Evolutionary conservation across 2,113 vertebrate species (phyloP).

Genomic region (Hypanus sabinus): DNA sequence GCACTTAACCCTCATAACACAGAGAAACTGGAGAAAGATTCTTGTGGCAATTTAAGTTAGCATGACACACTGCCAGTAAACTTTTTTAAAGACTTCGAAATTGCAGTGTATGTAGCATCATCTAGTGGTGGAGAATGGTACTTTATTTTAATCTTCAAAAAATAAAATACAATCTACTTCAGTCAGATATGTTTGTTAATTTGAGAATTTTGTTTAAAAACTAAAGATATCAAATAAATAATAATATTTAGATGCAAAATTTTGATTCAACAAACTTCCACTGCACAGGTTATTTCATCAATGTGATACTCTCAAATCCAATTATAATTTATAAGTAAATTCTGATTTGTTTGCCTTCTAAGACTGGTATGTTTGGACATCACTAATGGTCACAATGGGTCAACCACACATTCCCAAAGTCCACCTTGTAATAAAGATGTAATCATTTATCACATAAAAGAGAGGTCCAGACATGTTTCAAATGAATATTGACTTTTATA

Average conservation of each 20-base stretch:
- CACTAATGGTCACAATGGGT: not conserved
- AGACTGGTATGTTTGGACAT: not conserved
- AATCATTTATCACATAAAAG: slow-evolving; percentile 35
- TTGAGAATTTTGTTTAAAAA: not conserved
- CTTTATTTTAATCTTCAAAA: not conserved
- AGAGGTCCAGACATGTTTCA: slow-evolving; percentile 14
- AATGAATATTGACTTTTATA: not conserved
- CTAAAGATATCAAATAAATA: not conserved
- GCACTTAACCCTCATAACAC: not conserved
- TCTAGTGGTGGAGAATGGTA: slow-evolving; percentile 20
- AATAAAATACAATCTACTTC: not conserved
- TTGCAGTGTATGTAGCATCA: slow-evolving; percentile 24
- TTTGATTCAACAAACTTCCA: slow-evolving; percentile 14
- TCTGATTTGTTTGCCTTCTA: not conserved
- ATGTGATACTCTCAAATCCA: not conserved
- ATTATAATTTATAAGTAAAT: not conserved
- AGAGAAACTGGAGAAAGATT: not conserved
- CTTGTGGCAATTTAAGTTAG: not conserved
- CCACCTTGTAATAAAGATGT: slow-evolving; percentile 7
- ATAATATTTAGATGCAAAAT: not conserved
- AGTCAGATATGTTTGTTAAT: not conserved
- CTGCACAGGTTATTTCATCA: not conserved
- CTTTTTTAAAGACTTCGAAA: not conserved
- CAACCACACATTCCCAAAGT: slow-evolving; percentile 20
- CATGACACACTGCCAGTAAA: not conserved